phyloP scores from a whole-genome alignment of 2,797 vertebrate species.

The Hippocampus kuda region DNA sequence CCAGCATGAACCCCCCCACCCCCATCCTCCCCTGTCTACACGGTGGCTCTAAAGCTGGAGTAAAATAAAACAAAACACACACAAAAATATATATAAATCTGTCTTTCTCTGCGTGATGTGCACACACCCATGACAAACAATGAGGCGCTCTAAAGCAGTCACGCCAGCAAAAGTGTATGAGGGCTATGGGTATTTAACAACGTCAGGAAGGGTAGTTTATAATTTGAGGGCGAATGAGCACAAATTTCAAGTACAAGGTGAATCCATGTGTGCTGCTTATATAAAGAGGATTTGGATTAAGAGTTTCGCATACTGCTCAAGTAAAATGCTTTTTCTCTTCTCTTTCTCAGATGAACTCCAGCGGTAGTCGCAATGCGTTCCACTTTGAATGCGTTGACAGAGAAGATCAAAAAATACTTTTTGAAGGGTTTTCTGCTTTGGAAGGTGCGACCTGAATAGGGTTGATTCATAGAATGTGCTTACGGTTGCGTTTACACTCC shows the following conservation, averaged over 20 bases:
- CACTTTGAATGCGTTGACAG: slow-evolving; percentile 21
- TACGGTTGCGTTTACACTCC: slow-evolving; percentile 88
- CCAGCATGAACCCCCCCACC: too few relatives aligned
- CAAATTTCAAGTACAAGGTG: slow-evolving; percentile 21
- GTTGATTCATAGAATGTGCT: slow-evolving; percentile 23
- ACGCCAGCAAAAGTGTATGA: too few relatives aligned
- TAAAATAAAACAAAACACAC: too few relatives aligned
- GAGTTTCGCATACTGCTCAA: slow-evolving; percentile 47
- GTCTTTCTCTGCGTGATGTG: too few relatives aligned
- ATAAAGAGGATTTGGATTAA: slow-evolving; percentile 68
- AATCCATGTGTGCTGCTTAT: slow-evolving; percentile 48
- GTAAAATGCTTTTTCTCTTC: slow-evolving; percentile 40
- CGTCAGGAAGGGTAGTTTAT: background rate
- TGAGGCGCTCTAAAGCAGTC: too few relatives aligned
- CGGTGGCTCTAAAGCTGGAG: too few relatives aligned
- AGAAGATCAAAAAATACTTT: background rate
- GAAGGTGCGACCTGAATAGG: background rate
- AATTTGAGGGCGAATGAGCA: slow-evolving; percentile 10
- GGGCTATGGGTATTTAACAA: too few relatives aligned
- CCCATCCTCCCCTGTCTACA: too few relatives aligned
- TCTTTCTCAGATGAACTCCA: slow-evolving; percentile 33
- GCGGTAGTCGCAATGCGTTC: slow-evolving; percentile 16
- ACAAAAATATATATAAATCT: too few relatives aligned
- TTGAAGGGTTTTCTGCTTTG: background rate
- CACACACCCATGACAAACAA: too few relatives aligned